A percentile compares a stretch with the other conserved stretches of the same genome.
Evolutionary conservation across 1,140 invertebrate genomes (phyloP).

Genomic region (Idris sp.): DNA sequence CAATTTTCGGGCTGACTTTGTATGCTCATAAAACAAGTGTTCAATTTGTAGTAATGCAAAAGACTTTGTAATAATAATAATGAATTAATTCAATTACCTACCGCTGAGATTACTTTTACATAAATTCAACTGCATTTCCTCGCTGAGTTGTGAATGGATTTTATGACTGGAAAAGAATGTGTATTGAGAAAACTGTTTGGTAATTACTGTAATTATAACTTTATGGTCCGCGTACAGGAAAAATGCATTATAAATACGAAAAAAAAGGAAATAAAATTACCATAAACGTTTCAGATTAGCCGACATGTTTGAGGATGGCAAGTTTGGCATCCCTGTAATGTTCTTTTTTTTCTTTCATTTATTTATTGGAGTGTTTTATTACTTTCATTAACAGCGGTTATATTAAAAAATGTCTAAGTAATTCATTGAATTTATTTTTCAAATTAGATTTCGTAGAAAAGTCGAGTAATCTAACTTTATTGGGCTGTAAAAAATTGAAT

Average conservation of each 20-base stretch:
- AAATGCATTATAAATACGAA: slow-evolving; percentile 40
- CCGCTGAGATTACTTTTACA: too few relatives aligned
- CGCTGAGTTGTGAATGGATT: slow-evolving; percentile 44
- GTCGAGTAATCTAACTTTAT: slow-evolving; percentile 6
- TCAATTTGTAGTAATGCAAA: slow-evolving; percentile 7
- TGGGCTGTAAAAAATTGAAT: background rate
- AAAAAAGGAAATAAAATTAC: slow-evolving; percentile 46
- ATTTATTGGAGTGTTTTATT: slow-evolving; percentile 31
- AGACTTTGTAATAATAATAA: too few relatives aligned
- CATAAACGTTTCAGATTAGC: slow-evolving; percentile 41
- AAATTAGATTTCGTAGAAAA: background rate
- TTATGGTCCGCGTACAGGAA: slow-evolving; percentile 43
- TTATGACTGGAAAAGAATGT: slow-evolving; percentile 29
- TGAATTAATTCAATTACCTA: too few relatives aligned
- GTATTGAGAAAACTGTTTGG: slow-evolving; percentile 24
- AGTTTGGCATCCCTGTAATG: background rate
- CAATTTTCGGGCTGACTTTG: slow-evolving; percentile 67
- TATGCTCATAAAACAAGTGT: slow-evolving; percentile 1
- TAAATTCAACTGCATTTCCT: too few relatives aligned
- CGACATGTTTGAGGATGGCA: slow-evolving; percentile 6
- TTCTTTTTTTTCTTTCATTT: slow-evolving; percentile 10
- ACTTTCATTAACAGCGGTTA: slow-evolving; percentile 9
- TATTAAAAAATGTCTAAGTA: slow-evolving; percentile 11
- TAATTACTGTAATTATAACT: slow-evolving; percentile 53
- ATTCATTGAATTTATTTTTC: slow-evolving; percentile 13